Conservation (phyloP, 2,113 vertebrate genomes). For the human region GRCh38 chr22:28104001-28104500, state of each 20-base stretch:
- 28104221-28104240: too few species aligned
- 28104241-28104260: not conserved
- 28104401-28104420: not conserved
- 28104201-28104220: not conserved
- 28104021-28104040: not conserved
- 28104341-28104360: not conserved
- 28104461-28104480: not conserved
- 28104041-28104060: not conserved
- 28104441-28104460: not conserved
- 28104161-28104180: fast-evolving
- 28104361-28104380: not conserved
- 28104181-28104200: not conserved
- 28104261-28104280: not conserved
- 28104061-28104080: not conserved
- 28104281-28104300: not conserved
- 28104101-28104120: not conserved
- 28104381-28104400: not conserved
- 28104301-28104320: not conserved
- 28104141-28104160: not conserved
- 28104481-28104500: not conserved
- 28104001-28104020: not conserved
- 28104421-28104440: not conserved
- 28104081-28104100: not conserved
- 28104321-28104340: not conserved
- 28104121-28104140: not conserved